phyloP scores from a whole-genome alignment of 2,888 invertebrate genomes.

The Xestia ashworthii region DNA sequence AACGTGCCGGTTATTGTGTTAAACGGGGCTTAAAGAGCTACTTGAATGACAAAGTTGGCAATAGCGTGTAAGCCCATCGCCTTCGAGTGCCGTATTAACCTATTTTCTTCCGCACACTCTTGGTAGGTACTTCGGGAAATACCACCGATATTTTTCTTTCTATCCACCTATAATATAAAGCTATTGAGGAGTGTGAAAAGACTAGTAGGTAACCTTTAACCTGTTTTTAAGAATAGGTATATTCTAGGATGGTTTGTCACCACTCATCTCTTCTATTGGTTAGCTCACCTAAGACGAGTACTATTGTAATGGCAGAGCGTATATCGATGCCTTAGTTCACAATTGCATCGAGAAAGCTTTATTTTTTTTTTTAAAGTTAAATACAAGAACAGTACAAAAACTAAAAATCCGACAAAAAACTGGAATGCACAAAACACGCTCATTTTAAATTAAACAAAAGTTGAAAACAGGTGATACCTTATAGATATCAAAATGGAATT shows the following conservation, averaged over 20 bases:
- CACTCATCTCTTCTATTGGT: not conserved
- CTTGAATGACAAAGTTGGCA: conserved; percentile 62
- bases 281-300: not conserved
- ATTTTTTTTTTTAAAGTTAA: too few relatives aligned
- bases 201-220: conserved; percentile 16
- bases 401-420: too few relatives aligned
- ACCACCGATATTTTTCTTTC: conserved; percentile 51
- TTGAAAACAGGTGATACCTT: not conserved
- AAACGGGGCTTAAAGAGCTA: conserved; percentile 47
- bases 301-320: too few relatives aligned
- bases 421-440: not conserved
- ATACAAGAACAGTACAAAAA: too few relatives aligned
- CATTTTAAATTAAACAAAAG: not conserved
- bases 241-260: too few relatives aligned
- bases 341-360: too few relatives aligned
- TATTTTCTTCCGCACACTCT: conserved; percentile 51
- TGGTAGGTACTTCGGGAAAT: conserved; percentile 23
- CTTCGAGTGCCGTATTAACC: conserved; percentile 61
- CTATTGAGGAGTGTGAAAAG: conserved; percentile 22
- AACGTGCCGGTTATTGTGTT: conserved; percentile 56
- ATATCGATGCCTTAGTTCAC: too few relatives aligned
- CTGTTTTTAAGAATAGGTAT: too few relatives aligned
- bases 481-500: not conserved
- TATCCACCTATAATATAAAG: conserved; percentile 18
- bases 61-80: conserved; percentile 61